Base-by-base conservation (phyloP, 30 jellyfish, hydroid and myxozoan species). In the Pseudorhiza aurosa region DNA sequence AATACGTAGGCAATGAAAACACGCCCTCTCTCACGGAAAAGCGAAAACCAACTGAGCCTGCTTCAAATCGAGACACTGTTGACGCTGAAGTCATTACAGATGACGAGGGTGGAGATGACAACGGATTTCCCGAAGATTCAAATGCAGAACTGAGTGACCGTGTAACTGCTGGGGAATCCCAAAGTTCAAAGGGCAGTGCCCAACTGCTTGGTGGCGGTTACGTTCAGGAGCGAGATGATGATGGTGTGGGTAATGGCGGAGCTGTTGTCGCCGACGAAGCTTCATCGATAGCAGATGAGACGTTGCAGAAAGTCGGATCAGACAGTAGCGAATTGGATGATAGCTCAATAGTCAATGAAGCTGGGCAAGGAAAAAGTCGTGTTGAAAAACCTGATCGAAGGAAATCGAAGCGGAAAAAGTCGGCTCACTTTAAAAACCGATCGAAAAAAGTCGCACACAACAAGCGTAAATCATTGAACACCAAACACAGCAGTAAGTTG, bases 1-100 rank as follows among this genome's bases (percentile, higher is more conserved):
- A 19, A 49, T 80, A 36, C 46, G 91, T 80, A 24, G 91, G 91
- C 28, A 65, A 31, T 21, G 91, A 80, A 36, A 84, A 80, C 39
- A 80, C 91, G 32, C 91, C 91, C 6, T 50, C 84, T 0, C 10
- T 40, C 9, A 46, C n/a, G 14, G 88, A 32, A 25, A 65, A 36
- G 25, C 42, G 51, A 14, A 45, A 50, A 26, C 83, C 72, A 8
- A 46, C 28, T 59, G 89, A 26, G 26, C 31, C 89, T 8, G 58
- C 58, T 15, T 44, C 36, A 39, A 58, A 70, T 17, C 19, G 36
- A 33, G 91, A 80, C 60, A 64, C 91, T 7, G 84, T 80, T 24
- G 91, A 80, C 32, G 91, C 91, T 2, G 65, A 65, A 53, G 71
- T 40, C 30, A 65, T 80, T 2, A 39, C 46, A 14, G 86, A 53